Percentiles rank a stretch among this genome's conserved stretches.
Evolutionary conservation across 2,113 vertebrate genomes (phyloP).

Genomic region (Melozone crissalis): DNA sequence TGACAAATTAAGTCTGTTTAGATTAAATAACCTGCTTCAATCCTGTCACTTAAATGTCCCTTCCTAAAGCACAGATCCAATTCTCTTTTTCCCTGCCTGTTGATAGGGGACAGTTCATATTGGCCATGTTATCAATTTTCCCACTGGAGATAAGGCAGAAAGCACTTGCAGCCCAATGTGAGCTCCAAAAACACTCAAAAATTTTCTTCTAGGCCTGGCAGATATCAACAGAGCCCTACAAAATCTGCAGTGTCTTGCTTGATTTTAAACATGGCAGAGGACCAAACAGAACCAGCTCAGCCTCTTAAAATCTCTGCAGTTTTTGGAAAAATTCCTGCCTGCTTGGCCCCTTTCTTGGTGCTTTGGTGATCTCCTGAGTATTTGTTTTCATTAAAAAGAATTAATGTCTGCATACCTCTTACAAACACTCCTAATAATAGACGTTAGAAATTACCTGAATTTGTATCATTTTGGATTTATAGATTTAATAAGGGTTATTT

Average conservation of each 20-base stretch:
- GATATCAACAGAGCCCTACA: neutral
- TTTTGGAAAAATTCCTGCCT: neutral
- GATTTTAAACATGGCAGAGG: neutral
- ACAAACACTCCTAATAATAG: neutral
- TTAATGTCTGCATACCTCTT: neutral
- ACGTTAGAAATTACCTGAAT: neutral
- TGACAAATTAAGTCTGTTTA: neutral
- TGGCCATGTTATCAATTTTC: neutral
- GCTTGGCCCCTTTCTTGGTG: neutral
- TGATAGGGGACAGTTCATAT: neutral
- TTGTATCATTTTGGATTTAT: neutral
- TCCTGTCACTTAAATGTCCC: neutral
- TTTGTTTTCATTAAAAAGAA: neutral
- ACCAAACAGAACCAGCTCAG: neutral
- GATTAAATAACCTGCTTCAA: neutral
- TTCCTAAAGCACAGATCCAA: neutral
- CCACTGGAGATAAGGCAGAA: neutral
- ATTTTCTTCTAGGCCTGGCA: neutral
- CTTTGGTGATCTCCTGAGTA: neutral
- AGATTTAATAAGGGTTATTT: neutral
- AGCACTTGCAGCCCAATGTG: neutral
- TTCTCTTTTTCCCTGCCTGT: neutral
- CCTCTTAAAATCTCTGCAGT: neutral
- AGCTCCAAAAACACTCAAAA: neutral
- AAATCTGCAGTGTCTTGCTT: neutral